Conservation (phyloP, 2,113 vertebrate species). For the Boulengeromyrus knoepffleri region DNA sequence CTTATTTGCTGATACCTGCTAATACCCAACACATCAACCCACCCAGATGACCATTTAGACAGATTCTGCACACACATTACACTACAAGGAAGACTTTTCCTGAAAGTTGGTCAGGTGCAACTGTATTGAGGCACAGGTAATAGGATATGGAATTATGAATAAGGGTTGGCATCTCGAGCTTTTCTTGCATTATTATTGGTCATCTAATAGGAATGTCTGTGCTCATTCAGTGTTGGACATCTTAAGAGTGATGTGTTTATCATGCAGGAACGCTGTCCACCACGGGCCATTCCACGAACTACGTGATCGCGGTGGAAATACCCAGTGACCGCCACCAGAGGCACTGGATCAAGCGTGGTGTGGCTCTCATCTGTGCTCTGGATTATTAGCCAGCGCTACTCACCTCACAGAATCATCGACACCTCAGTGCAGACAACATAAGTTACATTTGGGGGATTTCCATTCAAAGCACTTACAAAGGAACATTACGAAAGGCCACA, state of each 20-base stretch:
- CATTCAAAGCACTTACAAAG: neutral
- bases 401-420: neutral
- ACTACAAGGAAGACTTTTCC: neutral
- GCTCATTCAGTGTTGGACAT: neutral
- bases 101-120: neutral
- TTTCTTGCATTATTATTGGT: neutral
- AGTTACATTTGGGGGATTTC: neutral
- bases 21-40: neutral
- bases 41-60: neutral
- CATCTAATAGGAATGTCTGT: neutral
- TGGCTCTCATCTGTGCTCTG: conserved; percentile 79
- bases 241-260: conserved; percentile 15
- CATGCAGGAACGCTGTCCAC: conserved; percentile 74
- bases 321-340: conserved; percentile 60
- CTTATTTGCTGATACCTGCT: neutral
- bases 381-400: conserved; percentile 62
- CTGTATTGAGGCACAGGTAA: neutral
- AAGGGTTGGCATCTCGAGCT: neutral
- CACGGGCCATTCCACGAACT: conserved; percentile 83
- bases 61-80: neutral
- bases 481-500: neutral
- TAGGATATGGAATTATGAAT: neutral
- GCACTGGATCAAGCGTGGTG: conserved; percentile 85
- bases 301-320: conserved; percentile 77
- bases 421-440: neutral